Percentiles rank a stretch among this genome's conserved stretches.
phyloP scores from a whole-genome alignment of 2,113 vertebrate genomes.

The Tragelaphus imberbis region DNA sequence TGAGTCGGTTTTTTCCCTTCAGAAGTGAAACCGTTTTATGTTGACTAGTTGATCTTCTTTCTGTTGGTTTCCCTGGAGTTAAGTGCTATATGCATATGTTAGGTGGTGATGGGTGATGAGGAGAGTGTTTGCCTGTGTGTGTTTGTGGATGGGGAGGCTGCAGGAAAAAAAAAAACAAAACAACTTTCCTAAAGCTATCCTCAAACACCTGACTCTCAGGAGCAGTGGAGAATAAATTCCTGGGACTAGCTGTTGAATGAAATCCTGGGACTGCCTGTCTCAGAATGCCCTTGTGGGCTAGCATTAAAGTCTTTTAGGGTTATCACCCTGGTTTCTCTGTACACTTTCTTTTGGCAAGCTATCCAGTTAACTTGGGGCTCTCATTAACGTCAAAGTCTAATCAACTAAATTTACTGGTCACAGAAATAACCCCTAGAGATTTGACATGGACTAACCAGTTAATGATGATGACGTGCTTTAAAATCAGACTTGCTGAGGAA shows the following conservation, averaged over 20 bases:
- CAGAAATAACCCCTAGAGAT: conserved; percentile 43
- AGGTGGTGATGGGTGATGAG: background rate
- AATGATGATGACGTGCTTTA: conserved; percentile 44
- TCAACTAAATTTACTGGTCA: conserved; percentile 50
- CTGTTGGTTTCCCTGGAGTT: background rate
- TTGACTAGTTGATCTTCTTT: background rate
- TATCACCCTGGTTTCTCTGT: background rate
- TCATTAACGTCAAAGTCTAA: conserved; percentile 47
- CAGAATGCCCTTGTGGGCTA: background rate
- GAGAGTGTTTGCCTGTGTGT: background rate
- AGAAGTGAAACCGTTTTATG: background rate
- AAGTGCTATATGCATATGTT: background rate
- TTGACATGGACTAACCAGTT: conserved; percentile 38
- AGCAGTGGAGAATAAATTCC: background rate
- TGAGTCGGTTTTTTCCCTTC: background rate
- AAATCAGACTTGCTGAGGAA: conserved; percentile 35
- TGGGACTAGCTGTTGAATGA: background rate
- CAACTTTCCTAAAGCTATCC: background rate
- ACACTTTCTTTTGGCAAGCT: background rate
- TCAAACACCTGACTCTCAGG: background rate
- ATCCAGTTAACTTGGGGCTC: conserved; percentile 4
- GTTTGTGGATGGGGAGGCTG: background rate
- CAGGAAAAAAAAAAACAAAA: too few relatives aligned
- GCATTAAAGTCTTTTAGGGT: background rate
- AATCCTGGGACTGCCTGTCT: background rate